Evolutionary conservation across 2,888 invertebrate species (phyloP).

Genomic region (Sturmia bella): DNA sequence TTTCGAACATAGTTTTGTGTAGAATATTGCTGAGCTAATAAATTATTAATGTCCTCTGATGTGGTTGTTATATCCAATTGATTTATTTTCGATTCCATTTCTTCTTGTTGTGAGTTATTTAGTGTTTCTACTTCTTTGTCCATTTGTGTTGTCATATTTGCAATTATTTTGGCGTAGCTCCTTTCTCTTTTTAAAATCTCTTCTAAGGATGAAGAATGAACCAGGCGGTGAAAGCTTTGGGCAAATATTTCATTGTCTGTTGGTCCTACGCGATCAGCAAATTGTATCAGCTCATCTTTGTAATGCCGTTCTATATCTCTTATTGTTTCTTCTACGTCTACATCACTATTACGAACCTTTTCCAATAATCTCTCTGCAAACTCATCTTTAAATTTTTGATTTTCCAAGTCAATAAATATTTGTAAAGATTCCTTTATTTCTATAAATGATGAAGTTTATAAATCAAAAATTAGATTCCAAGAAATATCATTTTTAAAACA

Average conservation of each 20-base stretch:
- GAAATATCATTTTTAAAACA: constrained; percentile 35
- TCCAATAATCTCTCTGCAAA: constrained; percentile 85
- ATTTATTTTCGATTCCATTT: constrained; percentile 93
- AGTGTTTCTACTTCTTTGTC: constrained; percentile 88
- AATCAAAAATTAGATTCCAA: neutral
- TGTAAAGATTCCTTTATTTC: constrained; percentile 81
- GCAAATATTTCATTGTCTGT: constrained; percentile 89
- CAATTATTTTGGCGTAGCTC: constrained; percentile 90
- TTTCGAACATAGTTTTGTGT: constrained; percentile 92
- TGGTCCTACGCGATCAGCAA: constrained; percentile 90
- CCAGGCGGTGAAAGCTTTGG: constrained; percentile 84
- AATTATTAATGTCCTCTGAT: constrained; percentile 88
- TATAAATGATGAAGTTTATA: constrained; percentile 52
- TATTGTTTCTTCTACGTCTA: constrained; percentile 88
- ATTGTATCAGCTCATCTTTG: constrained; percentile 91
- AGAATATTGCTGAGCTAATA: constrained; percentile 91
- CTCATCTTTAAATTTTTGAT: constrained; percentile 86
- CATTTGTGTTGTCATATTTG: constrained; percentile 87
- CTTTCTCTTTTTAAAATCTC: constrained; percentile 94
- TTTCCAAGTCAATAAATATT: constrained; percentile 86
- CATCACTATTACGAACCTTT: constrained; percentile 84
- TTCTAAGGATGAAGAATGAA: constrained; percentile 93
- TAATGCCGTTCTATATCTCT: constrained; percentile 91
- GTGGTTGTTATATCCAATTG: constrained; percentile 89
- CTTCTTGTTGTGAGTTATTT: constrained; percentile 90